Evolutionary conservation across 2,888 invertebrate genomes (phyloP).

Genomic region (Caenorhabditis zanzibari): DNA sequence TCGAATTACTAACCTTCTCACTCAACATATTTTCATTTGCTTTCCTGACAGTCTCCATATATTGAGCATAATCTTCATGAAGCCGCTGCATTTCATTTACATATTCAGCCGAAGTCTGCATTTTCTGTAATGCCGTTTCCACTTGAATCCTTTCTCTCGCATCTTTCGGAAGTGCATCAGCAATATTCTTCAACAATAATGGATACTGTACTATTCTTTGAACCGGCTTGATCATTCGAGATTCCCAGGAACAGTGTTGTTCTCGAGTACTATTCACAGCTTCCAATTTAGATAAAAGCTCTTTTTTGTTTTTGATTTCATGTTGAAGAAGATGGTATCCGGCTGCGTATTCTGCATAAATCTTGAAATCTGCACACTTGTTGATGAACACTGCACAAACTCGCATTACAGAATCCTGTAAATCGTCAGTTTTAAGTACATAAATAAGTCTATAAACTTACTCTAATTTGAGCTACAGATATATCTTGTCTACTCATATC

Average conservation of each 20-base stretch:
- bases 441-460: slow-evolving; percentile 3
- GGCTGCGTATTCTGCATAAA: slow-evolving; percentile 81
- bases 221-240: slow-evolving; percentile 80
- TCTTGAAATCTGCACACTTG: slow-evolving; percentile 78
- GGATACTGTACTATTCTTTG: slow-evolving; percentile 80
- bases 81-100: slow-evolving; percentile 82
- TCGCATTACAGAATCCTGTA: slow-evolving; percentile 76
- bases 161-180: slow-evolving; percentile 66
- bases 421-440: neutral
- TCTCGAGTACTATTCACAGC: slow-evolving; percentile 71
- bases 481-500: slow-evolving; percentile 64
- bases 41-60: slow-evolving; percentile 67
- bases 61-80: slow-evolving; percentile 77
- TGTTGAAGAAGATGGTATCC: slow-evolving; percentile 79
- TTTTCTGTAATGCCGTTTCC: slow-evolving; percentile 73
- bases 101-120: slow-evolving; percentile 79
- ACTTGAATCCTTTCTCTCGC: slow-evolving; percentile 70
- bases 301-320: slow-evolving; percentile 68
- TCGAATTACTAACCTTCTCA: slow-evolving; percentile 55
- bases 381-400: slow-evolving; percentile 79
- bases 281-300: slow-evolving; percentile 72
- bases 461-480: slow-evolving; percentile 66
- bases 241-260: slow-evolving; percentile 77
- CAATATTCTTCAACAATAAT: slow-evolving; percentile 70
- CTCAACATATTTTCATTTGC: slow-evolving; percentile 59